Evolutionary conservation across 2,797 vertebrate genomes (phyloP), one percentile per base, ranked within the genome.

Genomic region (Ataeniobius toweri): DNA sequence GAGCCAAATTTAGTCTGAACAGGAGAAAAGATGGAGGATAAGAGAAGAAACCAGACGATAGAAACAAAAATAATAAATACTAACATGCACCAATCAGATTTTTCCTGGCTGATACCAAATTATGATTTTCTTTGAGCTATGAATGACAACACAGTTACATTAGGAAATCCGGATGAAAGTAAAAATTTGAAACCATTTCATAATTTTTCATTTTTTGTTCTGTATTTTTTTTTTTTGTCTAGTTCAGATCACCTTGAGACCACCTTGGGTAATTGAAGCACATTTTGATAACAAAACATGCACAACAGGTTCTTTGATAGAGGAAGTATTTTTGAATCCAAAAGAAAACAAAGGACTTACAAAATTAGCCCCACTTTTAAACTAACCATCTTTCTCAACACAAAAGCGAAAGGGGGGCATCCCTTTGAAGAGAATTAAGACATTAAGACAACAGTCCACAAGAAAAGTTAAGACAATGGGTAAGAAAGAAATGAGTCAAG

Each of bases 1-100:
- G 77, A 80, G 68, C 73, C 67, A 71, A 78, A 84, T 86, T 88
- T 74, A 56, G 24, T 85, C 26, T 69, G 39, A 53, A 77, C 61
- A 59, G 78, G 61, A 69, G 44, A 18, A 20, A 69, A 72, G 68
- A 75, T 48, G 76, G 83, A 78, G 81, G 63, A 75, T 51, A 44
- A 50, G 58, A 78, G 71, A 55, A 31, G 51, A 83, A 80, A 44
- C 10, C 44, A 7, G 10, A 26, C 6, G 12, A 44, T 39, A 44
- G 36, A 20, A 67, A 13, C 20, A 67, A 41, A 67, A 67, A 24
- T 39, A 67, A 10, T 10, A 41, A 24, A 67, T 41, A 67, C 36
- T 39, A 41, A 44, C 2, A 44, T n/a, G 4, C 65, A 67, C 39
- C 65, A 20, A 20, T 53, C 51, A 41, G 39, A n/a, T 44, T 68